Evolutionary conservation across 2,888 invertebrate species (phyloP).

Genomic region (Eustalomyia histrio): DNA sequence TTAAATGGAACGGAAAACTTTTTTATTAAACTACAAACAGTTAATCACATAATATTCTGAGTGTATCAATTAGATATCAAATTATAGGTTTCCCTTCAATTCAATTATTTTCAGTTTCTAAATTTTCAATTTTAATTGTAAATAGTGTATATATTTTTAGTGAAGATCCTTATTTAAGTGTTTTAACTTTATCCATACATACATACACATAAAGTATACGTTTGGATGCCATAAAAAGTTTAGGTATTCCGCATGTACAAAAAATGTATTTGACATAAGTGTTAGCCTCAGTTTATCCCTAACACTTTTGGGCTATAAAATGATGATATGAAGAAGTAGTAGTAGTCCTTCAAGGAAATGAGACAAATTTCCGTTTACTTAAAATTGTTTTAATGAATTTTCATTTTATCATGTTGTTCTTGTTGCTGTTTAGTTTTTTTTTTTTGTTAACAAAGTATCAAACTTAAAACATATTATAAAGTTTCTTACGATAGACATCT

Average conservation of each 20-base stretch:
- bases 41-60: too few species aligned
- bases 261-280: neutral
- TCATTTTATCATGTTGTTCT: neutral
- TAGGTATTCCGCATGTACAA: neutral
- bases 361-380: neutral
- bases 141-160: neutral
- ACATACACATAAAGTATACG: neutral
- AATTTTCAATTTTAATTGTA: neutral
- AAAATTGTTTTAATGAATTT: constrained; percentile 4
- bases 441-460: constrained; percentile 17
- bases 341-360: too few species aligned
- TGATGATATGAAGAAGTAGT: neutral
- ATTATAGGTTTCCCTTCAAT: too few species aligned
- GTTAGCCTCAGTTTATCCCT: neutral
- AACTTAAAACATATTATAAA: constrained; percentile 12
- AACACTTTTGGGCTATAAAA: neutral
- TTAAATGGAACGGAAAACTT: too few species aligned
- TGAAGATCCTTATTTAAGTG: neutral
- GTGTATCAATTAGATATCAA: too few species aligned
- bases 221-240: neutral
- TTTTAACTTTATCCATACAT: neutral
- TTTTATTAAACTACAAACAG: too few species aligned
- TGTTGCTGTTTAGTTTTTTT: neutral
- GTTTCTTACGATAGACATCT: neutral
- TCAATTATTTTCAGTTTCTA: too few species aligned